A percentile compares a stretch with the other conserved stretches of the same genome.
Evolutionary conservation across 2,797 vertebrate species (phyloP).

Genomic region (Falco peregrinus): DNA sequence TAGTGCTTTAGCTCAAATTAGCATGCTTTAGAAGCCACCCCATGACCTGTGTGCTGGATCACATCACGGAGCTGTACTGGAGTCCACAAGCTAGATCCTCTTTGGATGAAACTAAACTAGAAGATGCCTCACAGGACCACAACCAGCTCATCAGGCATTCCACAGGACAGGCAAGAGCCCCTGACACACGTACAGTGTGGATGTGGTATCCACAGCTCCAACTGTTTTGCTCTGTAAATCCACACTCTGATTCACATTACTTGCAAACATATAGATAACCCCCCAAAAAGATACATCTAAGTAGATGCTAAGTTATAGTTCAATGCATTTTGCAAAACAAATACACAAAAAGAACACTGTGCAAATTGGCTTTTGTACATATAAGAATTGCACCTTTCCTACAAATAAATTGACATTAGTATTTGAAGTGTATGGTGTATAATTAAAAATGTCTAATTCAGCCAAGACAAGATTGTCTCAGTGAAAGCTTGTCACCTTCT

Average conservation of each 20-base stretch:
- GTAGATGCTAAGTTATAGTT: background rate
- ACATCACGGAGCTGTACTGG: fast-evolving
- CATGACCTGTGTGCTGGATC: fast-evolving
- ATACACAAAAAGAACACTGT: background rate
- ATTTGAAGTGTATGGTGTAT: constrained; percentile 24
- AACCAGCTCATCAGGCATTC: background rate
- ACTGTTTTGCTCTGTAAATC: background rate
- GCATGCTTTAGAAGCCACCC: background rate
- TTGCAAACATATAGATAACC: background rate
- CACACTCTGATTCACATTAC: background rate
- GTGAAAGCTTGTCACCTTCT: constrained; percentile 30
- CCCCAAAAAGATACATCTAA: background rate
- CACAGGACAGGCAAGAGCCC: background rate
- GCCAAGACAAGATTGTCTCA: background rate
- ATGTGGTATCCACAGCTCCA: background rate
- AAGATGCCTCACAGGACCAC: background rate
- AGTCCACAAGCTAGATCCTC: background rate
- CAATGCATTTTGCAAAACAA: background rate
- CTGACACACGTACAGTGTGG: fast-evolving
- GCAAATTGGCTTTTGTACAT: background rate
- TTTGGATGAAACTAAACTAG: background rate
- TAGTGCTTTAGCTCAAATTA: background rate
- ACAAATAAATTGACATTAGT: constrained; percentile 1
- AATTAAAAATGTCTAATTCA: constrained; percentile 54
- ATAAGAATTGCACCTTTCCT: background rate